phyloP scores from a whole-genome alignment of 2,797 vertebrate species.

The Chelon labrosus region DNA sequence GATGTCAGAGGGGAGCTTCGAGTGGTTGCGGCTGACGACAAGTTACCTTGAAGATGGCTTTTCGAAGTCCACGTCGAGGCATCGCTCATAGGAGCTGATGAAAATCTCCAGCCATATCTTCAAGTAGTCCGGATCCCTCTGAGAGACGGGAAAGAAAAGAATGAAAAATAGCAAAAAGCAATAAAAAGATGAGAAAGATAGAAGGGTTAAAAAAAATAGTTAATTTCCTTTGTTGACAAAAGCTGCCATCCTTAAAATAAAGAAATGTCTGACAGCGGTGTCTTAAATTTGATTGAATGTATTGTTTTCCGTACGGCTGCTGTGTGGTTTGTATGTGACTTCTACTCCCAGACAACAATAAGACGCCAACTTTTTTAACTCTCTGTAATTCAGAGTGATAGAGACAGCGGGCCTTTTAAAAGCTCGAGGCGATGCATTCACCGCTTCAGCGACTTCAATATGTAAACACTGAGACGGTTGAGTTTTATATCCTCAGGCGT shows the following conservation, averaged over 20 bases:
- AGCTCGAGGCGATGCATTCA: not conserved
- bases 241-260: conserved; percentile 7
- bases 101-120: conserved; percentile 98
- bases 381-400: not conserved
- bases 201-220: not conserved
- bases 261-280: conserved; percentile 8
- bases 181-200: not conserved
- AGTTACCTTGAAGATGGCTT: conserved; percentile 94
- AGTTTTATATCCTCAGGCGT: not conserved
- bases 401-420: not conserved
- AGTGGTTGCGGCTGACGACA: not conserved
- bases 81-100: conserved; percentile 94
- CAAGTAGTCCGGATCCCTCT: conserved; percentile 98
- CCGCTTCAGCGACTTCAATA: not conserved
- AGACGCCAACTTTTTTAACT: not conserved
- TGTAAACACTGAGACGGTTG: not conserved
- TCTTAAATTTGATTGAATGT: conserved; percentile 9
- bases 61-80: conserved; percentile 97
- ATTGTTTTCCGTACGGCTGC: not conserved
- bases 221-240: conserved; percentile 26
- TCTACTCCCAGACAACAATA: conserved; percentile 30
- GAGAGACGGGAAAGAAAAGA: conserved; percentile 49
- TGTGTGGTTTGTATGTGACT: not conserved
- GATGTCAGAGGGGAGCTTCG: no score
- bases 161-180: not conserved